These are phyloP conservation scores for Oryzias celebensis DNA, from an alignment of 2,113 vertebrate genomes.

Conservation along the genomic window DNA sequence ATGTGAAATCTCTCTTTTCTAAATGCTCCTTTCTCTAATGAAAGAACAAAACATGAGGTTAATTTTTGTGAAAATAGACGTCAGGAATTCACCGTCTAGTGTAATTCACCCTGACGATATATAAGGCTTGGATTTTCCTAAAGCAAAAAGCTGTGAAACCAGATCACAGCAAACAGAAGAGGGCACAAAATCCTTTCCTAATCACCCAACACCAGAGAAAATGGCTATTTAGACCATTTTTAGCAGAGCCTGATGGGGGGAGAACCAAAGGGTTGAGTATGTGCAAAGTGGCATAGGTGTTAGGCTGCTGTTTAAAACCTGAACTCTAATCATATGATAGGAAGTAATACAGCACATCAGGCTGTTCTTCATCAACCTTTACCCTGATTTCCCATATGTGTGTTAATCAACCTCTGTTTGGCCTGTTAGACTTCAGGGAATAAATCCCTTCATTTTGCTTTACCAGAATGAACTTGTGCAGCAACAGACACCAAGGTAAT, in stretches of 20 bases:
- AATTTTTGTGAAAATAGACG: neutral
- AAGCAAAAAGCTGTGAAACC: conserved; percentile 20
- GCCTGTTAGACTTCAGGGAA: conserved; percentile 27
- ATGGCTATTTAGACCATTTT: conserved; percentile 25
- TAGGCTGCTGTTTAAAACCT: conserved; percentile 45
- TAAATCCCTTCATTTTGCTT: conserved; percentile 15
- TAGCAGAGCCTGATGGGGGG: conserved; percentile 55
- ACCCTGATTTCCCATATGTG: conserved; percentile 72
- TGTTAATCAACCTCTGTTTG: conserved; percentile 68
- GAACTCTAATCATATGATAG: conserved; percentile 64
- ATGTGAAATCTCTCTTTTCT: neutral
- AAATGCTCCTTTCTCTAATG: neutral
- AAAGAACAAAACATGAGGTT: conserved; percentile 3
- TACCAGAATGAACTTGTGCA: conserved; percentile 9
- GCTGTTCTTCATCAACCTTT: conserved; percentile 75
- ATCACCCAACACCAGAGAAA: conserved; percentile 49
- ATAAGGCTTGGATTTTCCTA: conserved; percentile 31
- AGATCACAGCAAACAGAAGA: conserved; percentile 5
- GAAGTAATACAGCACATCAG: conserved; percentile 53
- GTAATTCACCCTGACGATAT: conserved; percentile 29
- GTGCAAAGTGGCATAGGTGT: conserved; percentile 38
- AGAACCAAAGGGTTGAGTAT: conserved; percentile 70
- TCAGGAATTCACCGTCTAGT: neutral
- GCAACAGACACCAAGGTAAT: conserved; percentile 5
- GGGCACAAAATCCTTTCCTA: conserved; percentile 33